Evolutionary conservation across 2,797 vertebrate species (phyloP), one percentile per base, ranked within the genome.

Genomic region (Poecilia velifera): DNA sequence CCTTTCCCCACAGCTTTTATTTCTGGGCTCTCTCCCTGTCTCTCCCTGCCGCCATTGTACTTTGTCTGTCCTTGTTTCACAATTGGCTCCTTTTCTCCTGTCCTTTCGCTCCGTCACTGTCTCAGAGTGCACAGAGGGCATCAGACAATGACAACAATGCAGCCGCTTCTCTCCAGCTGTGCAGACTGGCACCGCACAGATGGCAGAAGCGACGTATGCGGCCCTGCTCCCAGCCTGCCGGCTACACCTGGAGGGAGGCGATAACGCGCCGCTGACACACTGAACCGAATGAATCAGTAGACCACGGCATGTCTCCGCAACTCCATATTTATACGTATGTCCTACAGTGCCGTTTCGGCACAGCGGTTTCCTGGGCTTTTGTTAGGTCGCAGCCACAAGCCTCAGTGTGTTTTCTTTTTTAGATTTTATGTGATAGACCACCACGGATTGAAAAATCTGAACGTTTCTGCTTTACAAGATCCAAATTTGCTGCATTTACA

Each of bases 11-110:
- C 76, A 82, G 75, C 80, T 84, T 85, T 80, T 85, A 82, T 88
- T 89, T 84, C 7, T 55, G 68, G 10, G 39, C 70, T 45, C 85
- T 87, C 83, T 86, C 82, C 81, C 83, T 0, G 64, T 92, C 92
- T 85, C 93, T 88, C 87, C 89, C 88, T 90, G 89, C 55, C 84
- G 25, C 90, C 81, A 87, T 94, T 94, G 92, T 94, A 74, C 80
- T 93, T 82, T 87, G 84, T 89, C 82, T 87, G 78, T 78, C 82
- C 84, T 79, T 73, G 39, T 82, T 76, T 83, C 83, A 93, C 91
- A 93, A 93, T 89, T 49, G 83, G 81, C 84, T 90, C 86, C 73
- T 82, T 89, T 93, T 90, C 84, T 88, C 73, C 82, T 41, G 14
- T 79, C 82, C 82, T 59, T 83, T 85, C 77, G 75, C 83, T 82